These are phyloP conservation scores for Euclidia mi DNA, from an alignment of 2,888 invertebrate species.

Conservation along the genomic window DNA sequence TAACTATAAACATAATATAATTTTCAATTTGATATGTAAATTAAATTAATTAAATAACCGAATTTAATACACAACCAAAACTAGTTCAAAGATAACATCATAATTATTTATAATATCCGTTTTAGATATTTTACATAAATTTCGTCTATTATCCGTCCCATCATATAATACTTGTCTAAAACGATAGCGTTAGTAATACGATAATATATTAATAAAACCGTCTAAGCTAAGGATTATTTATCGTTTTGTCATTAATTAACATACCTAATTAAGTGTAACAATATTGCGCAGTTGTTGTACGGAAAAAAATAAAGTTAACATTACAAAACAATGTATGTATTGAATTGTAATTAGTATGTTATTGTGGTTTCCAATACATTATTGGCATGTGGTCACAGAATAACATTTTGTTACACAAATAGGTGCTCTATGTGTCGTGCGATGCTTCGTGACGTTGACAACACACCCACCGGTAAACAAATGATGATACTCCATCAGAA, in stretches of 20 bases:
- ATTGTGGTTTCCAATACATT: slow-evolving; percentile 34
- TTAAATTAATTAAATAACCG: too few species aligned
- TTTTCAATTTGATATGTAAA: too few species aligned
- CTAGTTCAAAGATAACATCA: too few species aligned
- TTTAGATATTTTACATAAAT: background rate
- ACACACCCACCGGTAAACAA: slow-evolving; percentile 43
- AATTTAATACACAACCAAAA: too few species aligned
- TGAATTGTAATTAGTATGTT: slow-evolving; percentile 41
- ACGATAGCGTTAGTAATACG: slow-evolving; percentile 41
- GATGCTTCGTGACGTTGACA: slow-evolving; percentile 23
- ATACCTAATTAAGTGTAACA: slow-evolving; percentile 57
- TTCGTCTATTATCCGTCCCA: slow-evolving; percentile 10
- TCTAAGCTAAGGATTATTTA: slow-evolving; percentile 57
- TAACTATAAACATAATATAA: too few species aligned
- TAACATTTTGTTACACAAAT: slow-evolving; percentile 15
- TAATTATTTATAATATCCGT: too few species aligned
- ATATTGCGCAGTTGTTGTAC: slow-evolving; percentile 65
- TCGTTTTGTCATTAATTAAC: slow-evolving; percentile 64
- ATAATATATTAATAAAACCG: slow-evolving; percentile 53
- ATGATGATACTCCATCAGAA: slow-evolving; percentile 19
- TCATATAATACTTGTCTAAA: slow-evolving; percentile 28
- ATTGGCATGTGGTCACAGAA: slow-evolving; percentile 2
- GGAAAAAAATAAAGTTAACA: slow-evolving; percentile 53
- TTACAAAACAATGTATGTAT: slow-evolving; percentile 50
- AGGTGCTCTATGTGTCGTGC: slow-evolving; percentile 9